Percentiles rank a stretch among this genome's conserved stretches.
These are phyloP conservation scores for Diachasmimorpha longicaudata DNA, from an alignment of 1,140 invertebrate genomes.

Conservation along the genomic window DNA sequence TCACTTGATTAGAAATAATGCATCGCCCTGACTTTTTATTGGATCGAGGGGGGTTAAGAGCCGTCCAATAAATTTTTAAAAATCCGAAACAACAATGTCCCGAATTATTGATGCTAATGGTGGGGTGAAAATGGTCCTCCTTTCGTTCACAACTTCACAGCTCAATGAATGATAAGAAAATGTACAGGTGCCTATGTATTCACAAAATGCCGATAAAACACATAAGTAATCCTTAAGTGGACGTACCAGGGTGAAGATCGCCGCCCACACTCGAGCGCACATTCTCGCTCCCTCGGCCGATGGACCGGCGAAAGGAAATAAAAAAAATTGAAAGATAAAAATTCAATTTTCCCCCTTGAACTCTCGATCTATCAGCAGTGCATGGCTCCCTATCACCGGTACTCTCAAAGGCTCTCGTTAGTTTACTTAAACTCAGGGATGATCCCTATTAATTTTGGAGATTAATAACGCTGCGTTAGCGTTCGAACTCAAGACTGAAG, in stretches of 20 bases:
- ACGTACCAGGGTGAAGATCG: conserved; percentile 34
- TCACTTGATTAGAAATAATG: neutral
- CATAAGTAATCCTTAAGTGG: conserved; percentile 7
- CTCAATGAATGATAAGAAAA: neutral
- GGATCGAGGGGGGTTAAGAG: no score
- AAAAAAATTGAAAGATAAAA: neutral
- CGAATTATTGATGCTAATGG: no score
- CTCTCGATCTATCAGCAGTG: neutral
- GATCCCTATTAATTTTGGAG: neutral
- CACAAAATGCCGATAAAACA: neutral
- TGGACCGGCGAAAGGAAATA: neutral
- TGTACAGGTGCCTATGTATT: neutral
- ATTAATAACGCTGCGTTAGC: conserved; percentile 29
- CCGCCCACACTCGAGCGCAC: conserved; percentile 26
- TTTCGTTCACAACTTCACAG: neutral
- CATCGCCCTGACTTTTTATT: neutral
- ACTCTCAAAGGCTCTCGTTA: neutral
- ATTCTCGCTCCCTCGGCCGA: conserved; percentile 14
- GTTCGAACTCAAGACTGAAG: conserved; percentile 39
- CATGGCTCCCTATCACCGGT: neutral
- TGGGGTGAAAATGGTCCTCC: no score
- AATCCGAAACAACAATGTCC: no score
- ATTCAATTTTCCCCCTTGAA: conserved; percentile 5
- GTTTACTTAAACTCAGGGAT: neutral
- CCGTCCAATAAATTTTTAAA: no score